A percentile compares a stretch with the other conserved stretches of the same genome.
Conservation (phyloP, 2,888 invertebrate genomes). For the Leistus spinibarbis region DNA sequence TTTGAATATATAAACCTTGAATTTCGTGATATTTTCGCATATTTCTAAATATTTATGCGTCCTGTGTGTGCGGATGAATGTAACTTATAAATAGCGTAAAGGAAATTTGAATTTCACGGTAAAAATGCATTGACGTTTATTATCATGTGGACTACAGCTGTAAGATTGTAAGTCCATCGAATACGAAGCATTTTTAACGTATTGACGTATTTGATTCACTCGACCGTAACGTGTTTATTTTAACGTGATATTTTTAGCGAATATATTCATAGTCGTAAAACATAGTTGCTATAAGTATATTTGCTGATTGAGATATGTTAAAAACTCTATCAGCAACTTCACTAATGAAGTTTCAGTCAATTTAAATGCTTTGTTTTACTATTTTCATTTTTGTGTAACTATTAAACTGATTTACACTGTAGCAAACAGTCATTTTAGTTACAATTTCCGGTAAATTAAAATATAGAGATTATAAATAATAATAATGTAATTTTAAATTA, state of each 20-base stretch:
- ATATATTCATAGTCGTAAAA: neutral
- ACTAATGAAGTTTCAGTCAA: neutral
- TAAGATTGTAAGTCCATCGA: neutral
- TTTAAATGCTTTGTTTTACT: too few species aligned
- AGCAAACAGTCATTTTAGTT: too few species aligned
- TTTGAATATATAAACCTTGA: too few species aligned
- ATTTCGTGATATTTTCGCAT: neutral
- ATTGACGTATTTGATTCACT: neutral
- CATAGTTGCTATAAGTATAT: neutral
- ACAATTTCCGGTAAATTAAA: too few species aligned
- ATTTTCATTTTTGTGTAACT: too few species aligned
- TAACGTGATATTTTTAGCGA: neutral
- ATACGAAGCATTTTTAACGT: neutral
- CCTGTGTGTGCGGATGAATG: neutral
- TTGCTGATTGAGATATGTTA: neutral
- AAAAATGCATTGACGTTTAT: neutral
- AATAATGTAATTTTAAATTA: too few species aligned
- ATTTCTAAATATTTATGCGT: constrained; percentile 8
- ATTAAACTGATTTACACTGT: too few species aligned
- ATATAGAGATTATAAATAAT: too few species aligned
- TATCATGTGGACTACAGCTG: neutral
- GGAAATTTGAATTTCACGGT: neutral
- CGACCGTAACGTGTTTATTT: neutral
- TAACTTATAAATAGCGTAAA: neutral
- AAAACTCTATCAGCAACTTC: neutral